These are phyloP conservation scores for Gallinago solitaria DNA, from an alignment of 2,797 vertebrate species.

Conservation along the genomic window DNA sequence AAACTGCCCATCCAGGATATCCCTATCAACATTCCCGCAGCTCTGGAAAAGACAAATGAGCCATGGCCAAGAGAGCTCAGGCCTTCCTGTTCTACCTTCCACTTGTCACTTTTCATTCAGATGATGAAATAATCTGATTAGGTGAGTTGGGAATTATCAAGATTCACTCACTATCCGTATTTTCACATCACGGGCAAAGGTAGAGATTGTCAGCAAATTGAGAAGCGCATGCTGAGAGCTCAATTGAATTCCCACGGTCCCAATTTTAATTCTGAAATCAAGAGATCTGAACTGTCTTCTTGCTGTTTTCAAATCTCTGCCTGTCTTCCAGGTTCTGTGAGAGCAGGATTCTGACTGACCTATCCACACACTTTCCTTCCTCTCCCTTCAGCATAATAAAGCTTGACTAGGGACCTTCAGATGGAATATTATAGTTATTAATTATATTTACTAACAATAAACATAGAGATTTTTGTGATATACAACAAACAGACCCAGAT, in stretches of 20 bases:
- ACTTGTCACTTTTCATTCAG: slow-evolving; percentile 22
- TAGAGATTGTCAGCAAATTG: background rate
- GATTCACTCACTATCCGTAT: background rate
- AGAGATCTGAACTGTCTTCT: slow-evolving; percentile 23
- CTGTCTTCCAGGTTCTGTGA: background rate
- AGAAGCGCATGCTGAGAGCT: background rate
- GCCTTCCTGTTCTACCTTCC: background rate
- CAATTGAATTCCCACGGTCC: background rate
- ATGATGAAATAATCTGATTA: slow-evolving; percentile 43
- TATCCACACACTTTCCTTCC: background rate
- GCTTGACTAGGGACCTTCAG: background rate
- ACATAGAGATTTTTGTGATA: background rate
- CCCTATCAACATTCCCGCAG: background rate
- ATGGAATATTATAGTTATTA: background rate
- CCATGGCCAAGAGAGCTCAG: background rate
- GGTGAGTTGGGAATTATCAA: slow-evolving; percentile 19
- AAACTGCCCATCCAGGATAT: background rate
- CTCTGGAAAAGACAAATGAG: background rate
- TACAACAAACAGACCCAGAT: background rate
- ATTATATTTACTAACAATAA: background rate
- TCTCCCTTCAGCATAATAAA: background rate
- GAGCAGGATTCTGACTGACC: background rate
- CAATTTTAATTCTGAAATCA: slow-evolving; percentile 17
- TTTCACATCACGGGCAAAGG: slow-evolving; percentile 13
- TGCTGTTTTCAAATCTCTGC: background rate